phyloP scores from a whole-genome alignment of 2,888 invertebrate genomes.

The Ormyrus thymus region DNA sequence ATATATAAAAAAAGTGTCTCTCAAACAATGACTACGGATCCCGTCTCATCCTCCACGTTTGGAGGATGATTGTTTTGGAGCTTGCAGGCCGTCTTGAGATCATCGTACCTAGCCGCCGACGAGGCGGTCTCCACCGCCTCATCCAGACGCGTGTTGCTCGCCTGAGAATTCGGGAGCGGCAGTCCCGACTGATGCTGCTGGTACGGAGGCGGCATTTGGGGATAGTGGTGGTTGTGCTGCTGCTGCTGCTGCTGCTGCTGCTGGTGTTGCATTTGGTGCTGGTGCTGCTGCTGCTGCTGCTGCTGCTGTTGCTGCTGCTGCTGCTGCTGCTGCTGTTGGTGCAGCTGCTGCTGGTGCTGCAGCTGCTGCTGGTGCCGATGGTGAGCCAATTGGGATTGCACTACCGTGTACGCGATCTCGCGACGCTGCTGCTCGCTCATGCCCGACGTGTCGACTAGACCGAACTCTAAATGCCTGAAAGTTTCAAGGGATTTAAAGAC shows the following conservation, averaged over 20 bases:
- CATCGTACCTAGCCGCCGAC: conserved; percentile 73
- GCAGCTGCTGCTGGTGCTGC: conserved; percentile 62
- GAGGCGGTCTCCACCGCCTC: conserved; percentile 44
- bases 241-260: conserved; percentile 58
- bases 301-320: conserved; percentile 46
- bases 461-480: conserved; percentile 88
- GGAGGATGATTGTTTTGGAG: conserved; percentile 69
- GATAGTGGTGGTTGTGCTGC: conserved; percentile 50
- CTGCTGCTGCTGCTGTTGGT: conserved; percentile 79
- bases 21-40: conserved; percentile 75
- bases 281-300: conserved; percentile 40
- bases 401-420: conserved; percentile 92
- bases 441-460: conserved; percentile 90
- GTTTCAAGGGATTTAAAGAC: no score
- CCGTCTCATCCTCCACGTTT: conserved; percentile 73
- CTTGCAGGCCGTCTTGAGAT: conserved; percentile 73
- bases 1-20: no score
- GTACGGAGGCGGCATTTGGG: conserved; percentile 41
- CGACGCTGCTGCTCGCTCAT: conserved; percentile 91
- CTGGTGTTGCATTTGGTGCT: conserved; percentile 57
- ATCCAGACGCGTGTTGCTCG: conserved; percentile 66
- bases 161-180: conserved; percentile 53
- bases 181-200: background rate
- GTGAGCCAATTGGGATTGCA: conserved; percentile 78
- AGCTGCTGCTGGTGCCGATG: conserved; percentile 62